Evolutionary conservation across 2,797 vertebrate species (phyloP), one percentile per base, ranked within the genome.

Genomic region (Pseudocheirus occidentalis): DNA sequence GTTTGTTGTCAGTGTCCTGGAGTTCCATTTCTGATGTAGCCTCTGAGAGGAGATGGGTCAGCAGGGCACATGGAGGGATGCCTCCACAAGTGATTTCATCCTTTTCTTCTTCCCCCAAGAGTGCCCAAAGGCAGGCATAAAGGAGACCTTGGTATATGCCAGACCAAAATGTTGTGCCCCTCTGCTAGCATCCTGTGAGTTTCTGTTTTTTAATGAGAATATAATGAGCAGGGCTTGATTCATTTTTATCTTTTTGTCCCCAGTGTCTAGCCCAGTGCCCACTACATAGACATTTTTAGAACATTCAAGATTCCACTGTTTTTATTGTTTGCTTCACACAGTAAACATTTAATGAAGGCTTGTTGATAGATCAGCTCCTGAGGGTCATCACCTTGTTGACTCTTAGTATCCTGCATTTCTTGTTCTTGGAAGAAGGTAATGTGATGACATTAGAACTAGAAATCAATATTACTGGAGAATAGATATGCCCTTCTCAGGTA

Each of bases 391-490:
- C 52, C 90, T 13, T 90, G 3, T 90, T 95, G 92, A 81, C 50
- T 94, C 94, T 95, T 50, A 24, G 90, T 11, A 34, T 0, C 55
- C 57, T 91, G 29, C 55, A 59, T 66, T 97, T 55, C 90, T 94
- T 91, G 52, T 52, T 46, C 31, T 57, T 92, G 53, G 87, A 46
- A 90, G 40, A 93, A 91, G 46, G 27, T 55, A 90, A 53, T 55
- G 87, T 96, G 90, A 56, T 55, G 91, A 57, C 55, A 12, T 90
- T 92, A 92, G 53, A 95, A 92, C 59, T 46, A 92, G 34, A 16
- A n/a, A 50, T 95, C 95, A 94, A 31, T 81, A n/a, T 81, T 94
- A 50, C 90, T 21, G 53, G 94, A 58, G 40, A 56, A 28, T 81
- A 57, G 91, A 46, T 93, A 27, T 66, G 55, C 66, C n/a, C 27